phyloP scores from a whole-genome alignment of 1,140 invertebrate species.

The Drosophila orosa region DNA sequence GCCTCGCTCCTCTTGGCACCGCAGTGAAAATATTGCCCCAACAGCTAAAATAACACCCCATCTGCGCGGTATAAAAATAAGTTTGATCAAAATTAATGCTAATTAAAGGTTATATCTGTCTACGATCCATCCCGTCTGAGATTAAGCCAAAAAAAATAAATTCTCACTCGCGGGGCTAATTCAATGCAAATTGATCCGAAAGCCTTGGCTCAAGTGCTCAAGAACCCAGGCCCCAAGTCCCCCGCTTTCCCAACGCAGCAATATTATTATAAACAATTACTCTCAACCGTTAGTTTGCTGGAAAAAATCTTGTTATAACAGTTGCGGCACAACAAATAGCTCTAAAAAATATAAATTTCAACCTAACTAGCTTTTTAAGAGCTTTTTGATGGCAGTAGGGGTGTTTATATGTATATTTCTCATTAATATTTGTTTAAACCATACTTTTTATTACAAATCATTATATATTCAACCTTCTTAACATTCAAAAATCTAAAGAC shows the following conservation, averaged over 20 bases:
- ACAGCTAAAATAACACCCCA: conserved; percentile 43
- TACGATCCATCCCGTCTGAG: conserved; percentile 4
- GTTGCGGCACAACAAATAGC: neutral
- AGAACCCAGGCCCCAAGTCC: conserved; percentile 17
- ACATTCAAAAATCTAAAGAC: neutral
- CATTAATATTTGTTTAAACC: neutral
- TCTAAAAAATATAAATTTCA: neutral
- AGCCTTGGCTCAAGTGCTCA: conserved; percentile 52
- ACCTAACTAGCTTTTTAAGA: too few relatives aligned
- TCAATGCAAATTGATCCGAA: conserved; percentile 68
- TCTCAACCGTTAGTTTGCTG: conserved; percentile 10
- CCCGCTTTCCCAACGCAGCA: conserved; percentile 15
- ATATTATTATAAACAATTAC: conserved; percentile 50
- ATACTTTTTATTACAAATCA: too few relatives aligned
- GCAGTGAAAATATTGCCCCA: conserved; percentile 26
- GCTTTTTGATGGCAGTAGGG: neutral
- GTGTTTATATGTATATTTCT: neutral
- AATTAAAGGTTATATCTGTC: conserved; percentile 65
- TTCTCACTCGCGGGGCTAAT: conserved; percentile 35
- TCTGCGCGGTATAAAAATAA: conserved; percentile 67
- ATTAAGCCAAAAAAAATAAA: conserved; percentile 22
- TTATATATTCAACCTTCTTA: neutral
- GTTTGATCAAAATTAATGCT: conserved; percentile 61
- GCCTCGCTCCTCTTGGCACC: conserved; percentile 56
- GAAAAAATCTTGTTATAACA: conserved; percentile 17